Evolutionary conservation across 2,113 vertebrate species (phyloP), one percentile per base, ranked within the genome.

Genomic region (Gobius niger): DNA sequence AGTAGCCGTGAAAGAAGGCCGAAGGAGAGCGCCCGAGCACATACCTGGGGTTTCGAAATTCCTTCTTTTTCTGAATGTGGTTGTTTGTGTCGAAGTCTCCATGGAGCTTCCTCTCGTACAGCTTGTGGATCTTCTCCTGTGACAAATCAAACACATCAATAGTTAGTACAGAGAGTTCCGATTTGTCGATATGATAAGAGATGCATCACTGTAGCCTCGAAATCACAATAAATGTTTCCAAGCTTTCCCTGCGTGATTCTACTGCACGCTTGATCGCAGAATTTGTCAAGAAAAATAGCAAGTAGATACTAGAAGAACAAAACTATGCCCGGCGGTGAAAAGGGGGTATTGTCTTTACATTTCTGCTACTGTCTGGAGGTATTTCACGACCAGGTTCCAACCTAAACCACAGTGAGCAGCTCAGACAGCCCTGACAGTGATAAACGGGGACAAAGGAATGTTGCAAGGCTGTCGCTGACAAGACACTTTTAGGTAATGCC

Each of bases 41-140:
- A 80, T 75, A 99, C 98, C 97, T 99, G 50, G 98, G 98, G 81
- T 99, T 99, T 72, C 98, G 93, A 62, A 99, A 99, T 67, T 99
- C 97, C 63, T 99, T 99, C 83, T 99, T 99, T 82, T 95, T 95
- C 83, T 99, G 98, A 85, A 99, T 99, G 71, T 96, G 95, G 67
- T 88, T 95, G 91, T 99, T 99, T 89, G 96, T 99, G 86, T 99
- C 96, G 83, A 98, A 98, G 15, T 97, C 96, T 67, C 96, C 96
- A 24, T 96, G 96, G 5, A 95, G 86, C 63, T 98, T 99, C 68
- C 95, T 92, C 76, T 98, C 97, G 5, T 98, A 99, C 2, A 99
- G 90, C 81, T 96, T 98, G 64, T 93, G 92, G 84, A 99, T 99
- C 89, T 99, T 99, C 80, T 99, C 98, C 98, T 98, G 79, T 16